Evolutionary conservation across 2,888 invertebrate species (phyloP).

Genomic region (Andrena chrysosceles): DNA sequence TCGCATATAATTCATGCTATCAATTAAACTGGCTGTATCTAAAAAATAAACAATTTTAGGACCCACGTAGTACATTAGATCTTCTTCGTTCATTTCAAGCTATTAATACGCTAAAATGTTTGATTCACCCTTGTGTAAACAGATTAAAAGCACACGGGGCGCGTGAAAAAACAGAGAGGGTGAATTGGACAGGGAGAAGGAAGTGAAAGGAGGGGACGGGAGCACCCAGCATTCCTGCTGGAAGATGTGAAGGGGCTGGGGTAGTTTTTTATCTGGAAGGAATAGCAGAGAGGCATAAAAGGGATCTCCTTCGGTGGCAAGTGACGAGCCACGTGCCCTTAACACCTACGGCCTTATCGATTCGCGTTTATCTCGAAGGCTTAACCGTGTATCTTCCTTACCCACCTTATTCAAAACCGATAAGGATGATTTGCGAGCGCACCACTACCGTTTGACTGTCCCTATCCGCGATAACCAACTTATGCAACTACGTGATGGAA

Average conservation of each 20-base stretch:
- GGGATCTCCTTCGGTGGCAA: conserved; percentile 43
- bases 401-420: conserved; percentile 48
- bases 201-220: background rate
- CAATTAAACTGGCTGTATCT: too few relatives aligned
- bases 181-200: background rate
- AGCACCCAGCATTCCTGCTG: conserved; percentile 11
- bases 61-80: too few relatives aligned
- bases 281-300: conserved; percentile 13
- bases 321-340: conserved; percentile 56
- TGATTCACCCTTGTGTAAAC: conserved; percentile 5
- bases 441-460: conserved; percentile 1
- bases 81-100: too few relatives aligned
- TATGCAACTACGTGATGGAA: conserved; percentile 10
- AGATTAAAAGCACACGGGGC: conserved; percentile 32
- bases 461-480: conserved; percentile 9
- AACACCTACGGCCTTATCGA: conserved; percentile 41
- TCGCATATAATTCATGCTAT: too few relatives aligned
- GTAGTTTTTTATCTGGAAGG: conserved; percentile 32
- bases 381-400: conserved; percentile 20
- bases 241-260: conserved; percentile 13
- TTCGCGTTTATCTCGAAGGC: conserved; percentile 26
- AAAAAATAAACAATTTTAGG: too few relatives aligned
- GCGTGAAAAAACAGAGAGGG: background rate
- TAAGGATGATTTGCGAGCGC: conserved; percentile 54
- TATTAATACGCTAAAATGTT: too few relatives aligned